Evolutionary conservation across 2,888 invertebrate species (phyloP), one percentile per base, ranked within the genome.

Genomic region (Calephelis perditalis): DNA sequence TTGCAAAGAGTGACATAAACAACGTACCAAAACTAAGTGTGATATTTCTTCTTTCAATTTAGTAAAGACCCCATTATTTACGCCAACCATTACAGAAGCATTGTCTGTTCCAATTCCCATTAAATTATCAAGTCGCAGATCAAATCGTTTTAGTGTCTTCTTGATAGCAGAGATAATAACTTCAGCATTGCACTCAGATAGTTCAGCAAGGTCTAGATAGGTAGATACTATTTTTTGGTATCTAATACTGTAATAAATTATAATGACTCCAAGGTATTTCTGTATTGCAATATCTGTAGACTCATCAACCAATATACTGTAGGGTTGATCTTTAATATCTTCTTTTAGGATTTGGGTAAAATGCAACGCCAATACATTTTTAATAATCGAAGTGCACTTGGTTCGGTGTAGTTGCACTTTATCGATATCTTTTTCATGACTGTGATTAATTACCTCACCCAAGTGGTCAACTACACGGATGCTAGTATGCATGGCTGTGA

Each of bases 241-340:
- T 55, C n/a, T 55, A 55, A 15, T 11, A 37, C 55, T 55, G 55
- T 37, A 55, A 55, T 55, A 55, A 55, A 55, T 55, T 55, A 55
- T 55, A 55, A 9, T 35, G 1, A 36, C 0, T 8, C 54, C 54
- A 7, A 54, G 11, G 36, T 55, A 55, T 55, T 55, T 55, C 5
- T 55, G 55, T 11, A 55, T 5, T 5, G 36, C 55, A 55, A 55
- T 55, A 55, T 55, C 55, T 55, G 55, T 55, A 36, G 55, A 55
- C 7, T 55, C 55, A 11, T 55, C 55, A 37, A 55, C 7, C n/a
- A 37, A 37, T 55, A 55, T 3, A 36, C 55, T 55, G n/a, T 12
- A 49, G 4, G 26, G 26, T 10, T 49, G 49, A 49, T 10, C 49
- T 49, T 26, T 49, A 8, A 47, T 8, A 15, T 47, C 49, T 26